Base-by-base conservation (phyloP, 2,888 invertebrate genomes). In the Nomada goodeniana region DNA sequence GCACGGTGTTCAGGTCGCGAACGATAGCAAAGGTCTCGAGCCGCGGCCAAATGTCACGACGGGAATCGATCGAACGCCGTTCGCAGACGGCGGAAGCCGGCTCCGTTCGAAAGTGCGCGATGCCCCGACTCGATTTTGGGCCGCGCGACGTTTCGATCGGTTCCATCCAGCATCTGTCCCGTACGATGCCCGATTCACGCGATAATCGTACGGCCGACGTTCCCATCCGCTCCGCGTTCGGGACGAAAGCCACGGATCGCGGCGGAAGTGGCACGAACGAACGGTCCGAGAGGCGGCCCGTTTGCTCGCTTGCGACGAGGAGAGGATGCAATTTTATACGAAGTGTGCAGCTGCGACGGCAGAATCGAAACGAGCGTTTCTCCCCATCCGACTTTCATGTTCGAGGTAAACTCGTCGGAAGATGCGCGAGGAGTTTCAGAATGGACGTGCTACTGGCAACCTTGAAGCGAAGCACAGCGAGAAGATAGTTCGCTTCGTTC, bases 11-110 rank as follows among this genome's bases (percentile, higher is more conserved):
- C 64, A 29, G 52, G 36, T 76, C 71, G 85, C 47, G 67, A 50
- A 73, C 71, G 75, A 86, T 72, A 63, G 78, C 63, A 83, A 86
- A 86, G 78, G 86, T 80, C 80, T 63, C 67, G 60, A 64, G 52
- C 23, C 64, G 50, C 76, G 78, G 71, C 86, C 80, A 86, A 86
- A 86, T 86, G 86, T 86, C 86, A 83, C 71, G 83, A 83, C 55
- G 26, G 59, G 52, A 71, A 75, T 80, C 83, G 72, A 75, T 71
- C 75, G 59, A 64, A 80, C 83, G 78, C 83, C 83, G 72, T 76
- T 67, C 77, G 26, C 26, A 47, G 44, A 65, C 55, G 11, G 59
- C 29, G 7, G 61, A 75, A 69, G 13, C 1, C 20, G 23, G 20
- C 23, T 59, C 44, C 64, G 29, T 29, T 13, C 20, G 57, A 50